These are phyloP conservation scores for Scomber colias DNA, from an alignment of 2,113 vertebrate genomes.

Conservation along the genomic window DNA sequence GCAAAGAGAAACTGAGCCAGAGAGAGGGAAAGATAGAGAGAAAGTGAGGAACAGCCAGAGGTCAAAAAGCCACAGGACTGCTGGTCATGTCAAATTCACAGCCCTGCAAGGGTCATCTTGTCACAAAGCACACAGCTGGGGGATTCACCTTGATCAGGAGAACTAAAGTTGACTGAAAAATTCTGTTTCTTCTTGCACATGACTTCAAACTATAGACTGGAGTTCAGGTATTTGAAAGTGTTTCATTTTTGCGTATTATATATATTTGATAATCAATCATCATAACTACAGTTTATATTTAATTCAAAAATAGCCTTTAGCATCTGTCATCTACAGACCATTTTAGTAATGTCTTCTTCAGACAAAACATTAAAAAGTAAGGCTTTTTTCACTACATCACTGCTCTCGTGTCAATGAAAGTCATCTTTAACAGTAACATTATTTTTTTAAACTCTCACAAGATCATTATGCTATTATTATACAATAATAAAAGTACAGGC, in stretches of 20 bases:
- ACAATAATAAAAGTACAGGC: slow-evolving; percentile 39
- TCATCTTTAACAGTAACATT: neutral
- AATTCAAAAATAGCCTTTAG: neutral
- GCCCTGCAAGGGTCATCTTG: slow-evolving; percentile 57
- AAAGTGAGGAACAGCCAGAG: slow-evolving; percentile 60
- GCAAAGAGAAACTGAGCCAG: slow-evolving; percentile 1
- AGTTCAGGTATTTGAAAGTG: neutral
- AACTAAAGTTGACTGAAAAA: slow-evolving; percentile 46
- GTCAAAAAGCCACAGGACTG: slow-evolving; percentile 71
- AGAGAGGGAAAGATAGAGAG: slow-evolving; percentile 12
- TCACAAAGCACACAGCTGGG: slow-evolving; percentile 70
- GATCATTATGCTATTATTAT: slow-evolving; percentile 14
- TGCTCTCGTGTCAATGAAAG: neutral
- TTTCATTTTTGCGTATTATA: neutral
- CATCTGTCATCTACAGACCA: neutral
- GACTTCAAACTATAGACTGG: slow-evolving; percentile 35
- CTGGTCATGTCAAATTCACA: slow-evolving; percentile 62
- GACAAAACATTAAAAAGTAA: neutral
- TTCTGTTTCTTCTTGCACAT: slow-evolving; percentile 42
- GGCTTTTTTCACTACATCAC: neutral
- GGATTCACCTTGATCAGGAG: slow-evolving; percentile 68
- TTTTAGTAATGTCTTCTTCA: neutral
- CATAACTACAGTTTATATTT: neutral
- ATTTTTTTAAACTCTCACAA: neutral
- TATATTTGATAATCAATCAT: neutral